Base-by-base conservation (phyloP, 2,113 vertebrate genomes). In the Microtus richardsoni region DNA sequence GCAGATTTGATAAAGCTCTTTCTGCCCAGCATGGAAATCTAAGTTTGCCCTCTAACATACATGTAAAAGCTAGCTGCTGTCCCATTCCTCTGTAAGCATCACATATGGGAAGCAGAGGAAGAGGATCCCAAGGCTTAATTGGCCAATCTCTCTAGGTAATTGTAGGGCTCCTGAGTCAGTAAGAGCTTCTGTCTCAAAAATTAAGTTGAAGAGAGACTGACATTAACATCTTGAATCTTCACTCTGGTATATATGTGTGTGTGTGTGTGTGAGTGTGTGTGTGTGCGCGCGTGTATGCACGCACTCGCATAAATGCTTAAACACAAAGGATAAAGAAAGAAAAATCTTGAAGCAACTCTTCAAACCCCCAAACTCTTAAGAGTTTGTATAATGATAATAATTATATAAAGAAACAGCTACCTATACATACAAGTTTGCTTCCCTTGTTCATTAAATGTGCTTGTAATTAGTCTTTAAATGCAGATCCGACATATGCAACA, bases 241-340 rank as follows among this genome's bases (percentile, higher is more conserved):
- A 52, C 5, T 8, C 47, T 4, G 52, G 52, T 54, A 47, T 16
- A 36, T 30, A 10, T 19, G 36, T 36, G 33, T n/a, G 47, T 47
- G 47, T 47, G 47, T 47, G 47, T 47, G 47, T 47, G 9, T 47
- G 9, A 2, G 9, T 47, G 9, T 47, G 9, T 47, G 47, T 47
- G 47, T 47, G 8, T 47, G 47, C 1, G 47, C 0, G 8, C 1
- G 47, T 10, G 47, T 47, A 7, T 1, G 44, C 5, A 1, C 1
- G 9, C 19, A 58, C 52, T 36, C 33, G 6, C 8, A 58, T 6
- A 10, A n/a, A 58, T 52, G 17, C 47, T 21, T 19, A 52, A 21
- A 80, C 36, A 80, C 19, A 80, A 54, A 80, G 4, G 33, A 22
- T 11, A n/a, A 24, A 80, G 19, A 17, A 54, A 54, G 54, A 54